Conservation (phyloP, 2,113 vertebrate species). For the Lepus europaeus region DNA sequence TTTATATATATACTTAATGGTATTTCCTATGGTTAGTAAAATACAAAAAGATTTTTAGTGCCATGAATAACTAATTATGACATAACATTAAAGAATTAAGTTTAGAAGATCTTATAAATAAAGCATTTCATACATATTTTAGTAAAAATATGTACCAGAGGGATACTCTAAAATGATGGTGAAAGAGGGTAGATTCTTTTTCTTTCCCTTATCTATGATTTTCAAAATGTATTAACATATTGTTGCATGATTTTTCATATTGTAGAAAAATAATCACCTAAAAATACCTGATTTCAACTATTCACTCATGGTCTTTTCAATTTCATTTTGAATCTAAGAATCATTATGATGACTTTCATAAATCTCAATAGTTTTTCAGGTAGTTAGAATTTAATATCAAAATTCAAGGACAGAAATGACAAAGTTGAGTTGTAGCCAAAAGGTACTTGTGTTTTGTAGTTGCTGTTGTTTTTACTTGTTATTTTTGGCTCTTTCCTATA, state of each 20-base stretch:
- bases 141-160: background rate
- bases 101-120: background rate
- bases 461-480: background rate
- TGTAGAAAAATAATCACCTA: background rate
- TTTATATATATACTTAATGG: background rate
- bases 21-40: background rate
- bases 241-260: background rate
- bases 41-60: background rate
- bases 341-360: background rate
- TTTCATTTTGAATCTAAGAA: background rate
- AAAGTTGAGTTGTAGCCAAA: background rate
- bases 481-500: conserved; percentile 1
- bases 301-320: background rate
- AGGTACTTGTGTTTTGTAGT: background rate
- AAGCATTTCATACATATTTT: background rate
- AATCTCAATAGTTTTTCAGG: background rate
- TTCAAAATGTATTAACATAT: background rate
- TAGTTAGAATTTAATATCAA: background rate
- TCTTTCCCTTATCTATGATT: background rate
- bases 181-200: background rate
- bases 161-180: background rate
- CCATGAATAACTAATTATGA: background rate
- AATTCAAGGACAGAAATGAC: background rate
- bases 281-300: background rate
- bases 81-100: background rate